Base-by-base conservation (phyloP, 2,113 vertebrate species). In the Morone saxatilis region DNA sequence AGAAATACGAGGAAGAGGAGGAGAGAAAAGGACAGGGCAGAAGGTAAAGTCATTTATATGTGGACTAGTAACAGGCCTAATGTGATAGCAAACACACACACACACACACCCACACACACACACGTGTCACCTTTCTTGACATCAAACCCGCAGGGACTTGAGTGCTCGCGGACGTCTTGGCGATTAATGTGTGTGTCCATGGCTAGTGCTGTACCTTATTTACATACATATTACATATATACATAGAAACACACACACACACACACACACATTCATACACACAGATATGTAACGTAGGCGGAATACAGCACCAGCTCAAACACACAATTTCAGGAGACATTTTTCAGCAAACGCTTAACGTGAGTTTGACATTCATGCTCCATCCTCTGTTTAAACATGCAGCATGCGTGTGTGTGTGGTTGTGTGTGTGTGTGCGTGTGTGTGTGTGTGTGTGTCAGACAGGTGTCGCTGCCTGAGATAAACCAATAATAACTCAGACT, bases 141-240 rank as follows among this genome's bases (percentile, higher is more conserved):
- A 85, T 88, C 76, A 83, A 85, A 78, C 89, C 92, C 61, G 11
- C 76, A 53, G 89, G 80, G 86, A 91, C 74, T 51, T 53, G 12
- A 4, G 53, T 19, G 31, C 74, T 59, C 4, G 67, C 84, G 45
- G 74, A 84, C 56, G 40, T 69, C 68, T 76, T 60, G 19, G 70
- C 73, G 73, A 89, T 91, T 88, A 92, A 88, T 86, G 83, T 66
- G 83, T 88, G 78, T 75, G 71, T 86, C 83, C 69, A 84, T 76
- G 87, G 84, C 70, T 75, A 16, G 51, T 65, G 86, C 59, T 41
- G 10, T 45, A 9, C 70, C 87, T 92, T 92, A 94, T 94, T 94
- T 93, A 89, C 93, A 95, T 94, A 92, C 89, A 92, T 83, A 94
- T 94, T 93, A 94, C 91, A 94, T 85, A 88, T 31, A 76, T 71